Percentiles rank a stretch among this genome's conserved stretches.
Conservation (phyloP, 2,888 invertebrate species). For the Zootermopsis nevadensis region DNA sequence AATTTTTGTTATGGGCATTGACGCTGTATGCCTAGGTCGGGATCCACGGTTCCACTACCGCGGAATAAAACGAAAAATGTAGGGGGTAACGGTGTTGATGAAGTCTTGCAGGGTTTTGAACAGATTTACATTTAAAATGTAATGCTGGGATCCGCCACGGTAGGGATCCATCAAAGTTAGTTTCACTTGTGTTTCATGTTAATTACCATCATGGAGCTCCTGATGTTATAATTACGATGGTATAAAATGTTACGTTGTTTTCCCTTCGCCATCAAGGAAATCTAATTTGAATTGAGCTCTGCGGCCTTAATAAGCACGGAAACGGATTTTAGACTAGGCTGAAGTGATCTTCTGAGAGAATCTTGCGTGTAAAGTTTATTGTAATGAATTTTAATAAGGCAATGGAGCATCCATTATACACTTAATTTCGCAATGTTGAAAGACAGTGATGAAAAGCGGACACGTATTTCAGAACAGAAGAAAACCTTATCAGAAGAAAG, state of each 20-base stretch:
- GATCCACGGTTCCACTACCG: neutral
- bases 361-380: neutral
- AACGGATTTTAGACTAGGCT: neutral
- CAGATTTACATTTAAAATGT: constrained; percentile 1
- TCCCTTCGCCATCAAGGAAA: neutral
- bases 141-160: neutral
- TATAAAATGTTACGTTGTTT: neutral
- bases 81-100: neutral
- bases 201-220: neutral
- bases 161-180: neutral
- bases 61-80: neutral
- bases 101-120: neutral
- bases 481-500: too few species aligned
- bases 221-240: neutral
- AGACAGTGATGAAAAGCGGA: neutral
- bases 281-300: neutral
- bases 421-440: neutral
- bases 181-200: constrained; percentile 1
- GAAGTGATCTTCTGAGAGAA: neutral
- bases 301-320: neutral
- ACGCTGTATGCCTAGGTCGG: neutral
- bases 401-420: neutral
- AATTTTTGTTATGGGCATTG: neutral
- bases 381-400: neutral
- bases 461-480: too few species aligned